Evolutionary conservation across 2,888 invertebrate species (phyloP).

Genomic region (Thera obeliscata): DNA sequence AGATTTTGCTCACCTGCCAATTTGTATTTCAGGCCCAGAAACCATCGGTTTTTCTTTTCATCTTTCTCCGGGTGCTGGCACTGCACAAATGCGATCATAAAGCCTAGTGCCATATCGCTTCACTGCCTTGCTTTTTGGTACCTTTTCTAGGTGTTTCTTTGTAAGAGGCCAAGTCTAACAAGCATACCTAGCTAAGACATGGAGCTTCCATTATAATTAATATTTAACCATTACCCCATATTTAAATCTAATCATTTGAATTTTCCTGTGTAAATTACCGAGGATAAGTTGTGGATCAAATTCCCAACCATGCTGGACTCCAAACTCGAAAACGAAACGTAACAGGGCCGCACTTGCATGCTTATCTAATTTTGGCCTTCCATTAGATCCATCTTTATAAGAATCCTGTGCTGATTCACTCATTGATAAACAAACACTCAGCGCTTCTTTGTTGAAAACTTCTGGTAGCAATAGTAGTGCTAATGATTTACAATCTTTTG

Average conservation of each 20-base stretch:
- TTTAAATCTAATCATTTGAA: constrained; percentile 1
- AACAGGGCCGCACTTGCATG: constrained; percentile 8
- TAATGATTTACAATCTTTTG: constrained; percentile 18
- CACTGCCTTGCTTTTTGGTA: too few relatives aligned
- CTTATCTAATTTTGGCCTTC: constrained; percentile 16
- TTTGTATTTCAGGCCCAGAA: too few relatives aligned
- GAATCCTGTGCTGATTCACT: constrained; percentile 3
- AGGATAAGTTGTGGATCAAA: constrained; percentile 4
- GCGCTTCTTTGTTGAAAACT: constrained; percentile 17
- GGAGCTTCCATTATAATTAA: not conserved
- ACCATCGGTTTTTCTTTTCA: too few relatives aligned
- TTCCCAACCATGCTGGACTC: constrained; percentile 14
- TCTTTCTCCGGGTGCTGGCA: too few relatives aligned
- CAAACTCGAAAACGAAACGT: constrained; percentile 9
- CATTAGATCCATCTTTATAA: constrained; percentile 3
- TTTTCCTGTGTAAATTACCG: not conserved
- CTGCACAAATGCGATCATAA: too few relatives aligned
- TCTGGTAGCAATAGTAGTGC: constrained; percentile 10
- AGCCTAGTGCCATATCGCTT: too few relatives aligned
- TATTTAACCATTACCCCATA: constrained; percentile 1
- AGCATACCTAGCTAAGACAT: too few relatives aligned
- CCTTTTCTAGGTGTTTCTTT: too few relatives aligned
- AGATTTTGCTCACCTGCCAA: too few relatives aligned
- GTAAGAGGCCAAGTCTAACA: too few relatives aligned
- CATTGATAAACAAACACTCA: constrained; percentile 19